Conservation (phyloP, 2,113 vertebrate species). For the Nyctereutes procyonoides region DNA sequence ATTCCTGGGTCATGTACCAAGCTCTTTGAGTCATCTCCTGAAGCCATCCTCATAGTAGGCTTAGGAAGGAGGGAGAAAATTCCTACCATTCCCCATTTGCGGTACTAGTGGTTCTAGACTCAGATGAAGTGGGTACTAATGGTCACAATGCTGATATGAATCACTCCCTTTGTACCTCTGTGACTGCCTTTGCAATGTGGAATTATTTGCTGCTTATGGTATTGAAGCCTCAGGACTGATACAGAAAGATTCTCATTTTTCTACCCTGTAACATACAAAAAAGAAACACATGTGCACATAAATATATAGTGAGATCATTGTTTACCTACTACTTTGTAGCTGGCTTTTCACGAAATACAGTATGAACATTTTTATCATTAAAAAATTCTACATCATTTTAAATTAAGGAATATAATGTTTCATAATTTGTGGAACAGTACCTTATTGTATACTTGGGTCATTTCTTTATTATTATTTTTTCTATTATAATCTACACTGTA, state of each 20-base stretch:
- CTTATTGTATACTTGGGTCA: neutral
- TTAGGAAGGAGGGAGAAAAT: neutral
- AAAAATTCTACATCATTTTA: neutral
- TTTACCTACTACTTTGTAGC: neutral
- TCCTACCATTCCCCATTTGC: accelerated
- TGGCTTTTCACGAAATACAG: neutral
- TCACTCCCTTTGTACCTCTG: neutral
- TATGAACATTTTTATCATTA: conserved; percentile 2
- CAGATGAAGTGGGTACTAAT: neutral
- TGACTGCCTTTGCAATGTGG: neutral
- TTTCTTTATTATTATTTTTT: neutral
- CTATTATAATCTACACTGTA: neutral
- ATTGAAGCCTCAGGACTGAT: neutral
- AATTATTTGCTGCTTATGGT: neutral
- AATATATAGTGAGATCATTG: neutral
- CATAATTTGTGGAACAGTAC: neutral
- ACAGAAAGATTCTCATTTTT: neutral
- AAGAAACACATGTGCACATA: neutral
- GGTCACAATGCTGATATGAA: neutral
- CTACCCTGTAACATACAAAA: neutral
- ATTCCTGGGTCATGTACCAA: neutral
- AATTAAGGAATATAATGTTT: neutral
- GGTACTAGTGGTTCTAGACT: neutral
- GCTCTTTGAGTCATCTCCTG: neutral
- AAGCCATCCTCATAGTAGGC: neutral